Evolutionary conservation across 1,140 invertebrate species (phyloP).

Genomic region (Drosophila hydei): DNA sequence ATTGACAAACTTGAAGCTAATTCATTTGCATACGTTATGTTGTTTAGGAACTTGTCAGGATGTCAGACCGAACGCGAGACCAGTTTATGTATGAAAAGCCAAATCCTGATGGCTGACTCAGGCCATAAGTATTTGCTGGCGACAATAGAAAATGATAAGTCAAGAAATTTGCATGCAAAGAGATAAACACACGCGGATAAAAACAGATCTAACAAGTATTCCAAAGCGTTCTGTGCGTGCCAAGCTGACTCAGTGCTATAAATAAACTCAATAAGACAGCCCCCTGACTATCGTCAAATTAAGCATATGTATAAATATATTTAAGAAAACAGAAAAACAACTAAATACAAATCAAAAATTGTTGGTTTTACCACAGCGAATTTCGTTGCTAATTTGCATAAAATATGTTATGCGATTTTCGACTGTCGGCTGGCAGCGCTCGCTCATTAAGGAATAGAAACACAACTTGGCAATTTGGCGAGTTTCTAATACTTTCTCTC

Average conservation of each 20-base stretch:
- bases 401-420: constrained; percentile 47
- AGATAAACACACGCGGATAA: constrained; percentile 41
- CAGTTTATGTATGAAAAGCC: constrained; percentile 6
- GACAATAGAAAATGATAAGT: constrained; percentile 35
- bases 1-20: constrained; percentile 50
- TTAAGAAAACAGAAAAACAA: background rate
- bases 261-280: constrained; percentile 48
- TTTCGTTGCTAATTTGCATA: constrained; percentile 61
- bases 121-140: constrained; percentile 8
- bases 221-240: constrained; percentile 22
- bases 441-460: constrained; percentile 31
- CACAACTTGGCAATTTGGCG: constrained; percentile 45
- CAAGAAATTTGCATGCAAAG: constrained; percentile 50
- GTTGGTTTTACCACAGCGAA: constrained; percentile 57
- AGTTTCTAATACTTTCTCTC: constrained; percentile 71
- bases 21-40: constrained; percentile 28
- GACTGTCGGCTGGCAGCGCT: constrained; percentile 19
- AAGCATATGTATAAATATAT: constrained; percentile 21
- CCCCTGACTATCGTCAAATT: constrained; percentile 23
- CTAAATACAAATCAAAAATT: constrained; percentile 55
- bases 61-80: constrained; percentile 4
- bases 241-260: constrained; percentile 68
- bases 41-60: constrained; percentile 21
- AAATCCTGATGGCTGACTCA: constrained; percentile 38
- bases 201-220: background rate